Base-by-base conservation (phyloP, 2,797 vertebrate species). In the Gobionotothen gibberifrons region DNA sequence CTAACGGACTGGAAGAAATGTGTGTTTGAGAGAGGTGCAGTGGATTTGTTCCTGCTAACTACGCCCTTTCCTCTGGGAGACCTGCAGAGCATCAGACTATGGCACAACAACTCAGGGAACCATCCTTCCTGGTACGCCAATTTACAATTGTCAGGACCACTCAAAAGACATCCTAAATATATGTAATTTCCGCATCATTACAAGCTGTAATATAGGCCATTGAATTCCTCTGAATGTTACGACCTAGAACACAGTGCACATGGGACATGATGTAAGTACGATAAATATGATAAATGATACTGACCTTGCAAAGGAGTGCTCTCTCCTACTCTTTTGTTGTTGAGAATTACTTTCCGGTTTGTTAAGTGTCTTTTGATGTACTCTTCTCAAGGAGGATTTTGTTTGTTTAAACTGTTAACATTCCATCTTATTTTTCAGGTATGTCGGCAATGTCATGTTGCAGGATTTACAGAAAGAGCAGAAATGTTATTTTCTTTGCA, bases 401-500 rank as follows among this genome's bases (percentile, higher is more conserved):
- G 7, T n/a, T 6, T 3, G 65, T 65, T 32, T 13, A 69, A 55
- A 4, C 6, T 40, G 14, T 14, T 11, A 3, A 22, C 8, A 29
- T 3, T 8, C 3, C 32, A 29, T 44, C 58, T 55, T 3, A 44
- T 0, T 19, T 60, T 15, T 69, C 85, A 98, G 97, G 97, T 98
- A 96, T 5, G 91, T 99, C 36, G 96, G 95, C 71, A 93, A 91
- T 49, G 90, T 97, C 8, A 74, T 95, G 78, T 95, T 98, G 60
- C 95, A 97, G 17, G 97, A 99, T 66, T 67, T 97, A 59, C 94
- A 93, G 16, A 90, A 87, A 3, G 93, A 94, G 72, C 87, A 90
- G 79, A 97, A 95, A 75, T 97, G 96, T 96, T 88, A 95, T 72
- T 97, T 98, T 85, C 92, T 98, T 8, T 99, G 97, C 84, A 97